Percentiles rank a stretch among this genome's conserved stretches.
Evolutionary conservation across 1,140 invertebrate genomes (phyloP).

Genomic region (Scylla paramamosain): DNA sequence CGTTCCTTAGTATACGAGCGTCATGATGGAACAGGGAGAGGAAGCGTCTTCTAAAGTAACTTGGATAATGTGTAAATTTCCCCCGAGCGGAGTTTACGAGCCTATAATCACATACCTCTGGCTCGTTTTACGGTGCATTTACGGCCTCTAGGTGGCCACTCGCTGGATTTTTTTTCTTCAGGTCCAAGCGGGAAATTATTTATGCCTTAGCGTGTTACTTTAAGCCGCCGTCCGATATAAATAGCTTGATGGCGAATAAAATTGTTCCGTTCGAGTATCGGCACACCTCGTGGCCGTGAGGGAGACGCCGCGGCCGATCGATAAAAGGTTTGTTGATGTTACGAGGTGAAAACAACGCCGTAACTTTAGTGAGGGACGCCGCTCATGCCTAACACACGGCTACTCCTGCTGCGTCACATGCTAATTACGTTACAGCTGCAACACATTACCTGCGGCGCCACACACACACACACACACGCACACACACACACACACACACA

Average conservation of each 20-base stretch:
- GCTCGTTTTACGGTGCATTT: slow-evolving; percentile 12
- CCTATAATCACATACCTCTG: slow-evolving; percentile 32
- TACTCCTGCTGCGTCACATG: not conserved
- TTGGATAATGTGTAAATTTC: slow-evolving; percentile 1
- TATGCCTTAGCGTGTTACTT: not conserved
- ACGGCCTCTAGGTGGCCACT: slow-evolving; percentile 17
- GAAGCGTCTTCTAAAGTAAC: slow-evolving; percentile 31
- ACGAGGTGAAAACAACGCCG: slow-evolving; percentile 8
- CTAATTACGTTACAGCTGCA: slow-evolving; percentile 12
- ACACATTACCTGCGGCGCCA: slow-evolving; percentile 30
- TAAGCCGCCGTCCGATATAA: not conserved
- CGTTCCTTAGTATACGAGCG: slow-evolving; percentile 35
- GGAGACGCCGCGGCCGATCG: not conserved
- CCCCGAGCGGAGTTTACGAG: slow-evolving; percentile 12
- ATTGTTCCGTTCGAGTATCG: not conserved
- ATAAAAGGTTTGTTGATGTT: slow-evolving; percentile 24
- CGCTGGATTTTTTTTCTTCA: slow-evolving; percentile 14
- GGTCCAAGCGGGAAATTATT: not conserved
- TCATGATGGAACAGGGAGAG: not conserved
- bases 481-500: slow-evolving; percentile 47
- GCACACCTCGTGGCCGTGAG: not conserved
- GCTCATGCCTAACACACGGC: not conserved
- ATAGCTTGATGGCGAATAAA: slow-evolving; percentile 8
- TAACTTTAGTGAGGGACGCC: not conserved
- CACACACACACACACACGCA: slow-evolving; percentile 47